Evolutionary conservation across 2,888 invertebrate genomes (phyloP).

Genomic region (Pseudococcus jackbeardsleyi): DNA sequence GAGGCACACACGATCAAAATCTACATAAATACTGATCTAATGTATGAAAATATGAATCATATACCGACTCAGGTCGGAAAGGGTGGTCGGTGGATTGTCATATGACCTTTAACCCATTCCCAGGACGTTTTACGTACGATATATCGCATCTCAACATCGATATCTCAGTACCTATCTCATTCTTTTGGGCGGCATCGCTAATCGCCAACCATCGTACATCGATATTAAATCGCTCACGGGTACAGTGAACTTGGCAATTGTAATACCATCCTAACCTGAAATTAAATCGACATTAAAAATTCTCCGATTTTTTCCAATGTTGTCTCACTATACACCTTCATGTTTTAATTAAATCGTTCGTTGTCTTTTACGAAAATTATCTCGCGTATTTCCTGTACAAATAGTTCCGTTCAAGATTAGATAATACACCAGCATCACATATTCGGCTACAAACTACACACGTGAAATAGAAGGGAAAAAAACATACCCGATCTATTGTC

Average conservation of each 20-base stretch:
- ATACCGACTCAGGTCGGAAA: background rate
- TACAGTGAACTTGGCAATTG: slow-evolving; percentile 30
- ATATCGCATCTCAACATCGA: slow-evolving; percentile 12
- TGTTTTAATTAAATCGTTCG: slow-evolving; percentile 56
- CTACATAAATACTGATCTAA: slow-evolving; percentile 37
- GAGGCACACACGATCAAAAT: slow-evolving; percentile 40
- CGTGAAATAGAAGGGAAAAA: background rate
- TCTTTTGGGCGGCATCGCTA: slow-evolving; percentile 57
- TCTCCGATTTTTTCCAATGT: background rate
- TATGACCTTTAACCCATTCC: slow-evolving; percentile 56
- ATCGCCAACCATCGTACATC: slow-evolving; percentile 47
- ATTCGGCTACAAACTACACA: background rate
- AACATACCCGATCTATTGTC: background rate
- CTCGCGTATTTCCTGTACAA: slow-evolving; percentile 41
- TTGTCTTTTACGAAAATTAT: slow-evolving; percentile 26
- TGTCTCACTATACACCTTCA: background rate
- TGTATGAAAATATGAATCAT: slow-evolving; percentile 23
- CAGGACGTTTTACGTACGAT: slow-evolving; percentile 11
- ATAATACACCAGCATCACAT: background rate
- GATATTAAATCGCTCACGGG: slow-evolving; percentile 53
- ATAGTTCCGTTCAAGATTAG: background rate
- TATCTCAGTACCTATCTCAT: slow-evolving; percentile 25
- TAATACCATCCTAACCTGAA: slow-evolving; percentile 49
- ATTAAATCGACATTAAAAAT: slow-evolving; percentile 56
- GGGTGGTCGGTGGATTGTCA: slow-evolving; percentile 21